These are phyloP conservation scores for Drosophila percnosoma DNA, from an alignment of 2,888 invertebrate species.

Conservation along the genomic window DNA sequence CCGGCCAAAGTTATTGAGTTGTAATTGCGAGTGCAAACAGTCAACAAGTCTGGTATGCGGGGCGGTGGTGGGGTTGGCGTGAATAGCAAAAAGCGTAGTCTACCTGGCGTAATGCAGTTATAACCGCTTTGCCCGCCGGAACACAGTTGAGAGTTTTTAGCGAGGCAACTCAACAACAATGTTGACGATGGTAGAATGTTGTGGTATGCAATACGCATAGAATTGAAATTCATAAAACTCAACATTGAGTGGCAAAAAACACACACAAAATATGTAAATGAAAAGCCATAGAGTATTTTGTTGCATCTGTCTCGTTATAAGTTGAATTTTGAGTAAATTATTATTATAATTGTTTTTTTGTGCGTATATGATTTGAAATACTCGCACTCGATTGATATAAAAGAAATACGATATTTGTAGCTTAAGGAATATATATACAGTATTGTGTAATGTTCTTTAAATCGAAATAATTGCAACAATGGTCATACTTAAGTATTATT, in stretches of 20 bases:
- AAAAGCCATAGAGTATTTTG: neutral
- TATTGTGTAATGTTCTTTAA: neutral
- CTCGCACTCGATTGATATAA: too few species aligned
- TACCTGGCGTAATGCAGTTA: slow-evolving; percentile 77
- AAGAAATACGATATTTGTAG: neutral
- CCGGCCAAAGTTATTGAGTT: slow-evolving; percentile 76
- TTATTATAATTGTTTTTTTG: too few species aligned
- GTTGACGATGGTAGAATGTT: slow-evolving; percentile 16
- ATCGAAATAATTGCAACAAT: neutral
- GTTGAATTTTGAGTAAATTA: neutral
- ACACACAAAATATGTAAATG: neutral
- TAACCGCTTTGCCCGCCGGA: slow-evolving; percentile 52
- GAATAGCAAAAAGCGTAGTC: slow-evolving; percentile 46
- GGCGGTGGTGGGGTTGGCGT: neutral
- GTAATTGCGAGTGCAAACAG: slow-evolving; percentile 74
- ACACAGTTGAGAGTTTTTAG: slow-evolving; percentile 29
- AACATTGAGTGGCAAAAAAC: slow-evolving; percentile 6
- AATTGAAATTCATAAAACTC: slow-evolving; percentile 25
- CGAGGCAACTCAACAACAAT: slow-evolving; percentile 9
- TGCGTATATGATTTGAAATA: neutral
- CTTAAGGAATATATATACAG: neutral
- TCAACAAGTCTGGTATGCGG: slow-evolving; percentile 15
- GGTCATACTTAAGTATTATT: neutral
- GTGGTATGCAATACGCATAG: slow-evolving; percentile 8
- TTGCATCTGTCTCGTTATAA: neutral